Conservation (phyloP, 2,888 invertebrate species). For the Aelia acuminata region DNA sequence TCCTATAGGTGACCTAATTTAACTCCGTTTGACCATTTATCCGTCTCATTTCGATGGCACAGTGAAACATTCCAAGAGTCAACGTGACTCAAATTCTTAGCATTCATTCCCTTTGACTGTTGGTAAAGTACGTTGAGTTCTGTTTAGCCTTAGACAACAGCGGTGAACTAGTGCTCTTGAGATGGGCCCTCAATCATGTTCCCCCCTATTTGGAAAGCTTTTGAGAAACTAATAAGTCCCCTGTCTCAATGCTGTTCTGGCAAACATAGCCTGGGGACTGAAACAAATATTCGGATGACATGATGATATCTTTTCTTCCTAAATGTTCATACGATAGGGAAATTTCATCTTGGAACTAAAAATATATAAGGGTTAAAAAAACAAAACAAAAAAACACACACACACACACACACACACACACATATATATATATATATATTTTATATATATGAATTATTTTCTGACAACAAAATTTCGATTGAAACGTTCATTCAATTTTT, state of each 20-base stretch:
- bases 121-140: not conserved
- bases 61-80: not conserved
- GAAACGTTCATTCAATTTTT: no score
- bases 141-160: conserved; percentile 14
- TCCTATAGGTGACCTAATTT: no score
- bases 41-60: not conserved
- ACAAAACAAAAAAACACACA: no score
- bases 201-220: not conserved
- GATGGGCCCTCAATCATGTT: not conserved
- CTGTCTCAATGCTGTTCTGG: not conserved
- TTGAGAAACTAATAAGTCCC: not conserved
- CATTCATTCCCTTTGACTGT: not conserved
- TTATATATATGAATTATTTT: no score
- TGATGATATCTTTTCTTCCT: not conserved
- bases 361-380: no score
- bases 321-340: no score
- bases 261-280: not conserved
- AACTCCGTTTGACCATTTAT: not conserved
- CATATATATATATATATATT: no score
- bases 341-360: no score
- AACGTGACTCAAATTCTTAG: not conserved
- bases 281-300: not conserved
- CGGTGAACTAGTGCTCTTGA: not conserved
- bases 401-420: no score
- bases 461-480: no score